Evolutionary conservation across 2,888 invertebrate species (phyloP), one percentile per base, ranked within the genome.

Genomic region (Brenthis ino): DNA sequence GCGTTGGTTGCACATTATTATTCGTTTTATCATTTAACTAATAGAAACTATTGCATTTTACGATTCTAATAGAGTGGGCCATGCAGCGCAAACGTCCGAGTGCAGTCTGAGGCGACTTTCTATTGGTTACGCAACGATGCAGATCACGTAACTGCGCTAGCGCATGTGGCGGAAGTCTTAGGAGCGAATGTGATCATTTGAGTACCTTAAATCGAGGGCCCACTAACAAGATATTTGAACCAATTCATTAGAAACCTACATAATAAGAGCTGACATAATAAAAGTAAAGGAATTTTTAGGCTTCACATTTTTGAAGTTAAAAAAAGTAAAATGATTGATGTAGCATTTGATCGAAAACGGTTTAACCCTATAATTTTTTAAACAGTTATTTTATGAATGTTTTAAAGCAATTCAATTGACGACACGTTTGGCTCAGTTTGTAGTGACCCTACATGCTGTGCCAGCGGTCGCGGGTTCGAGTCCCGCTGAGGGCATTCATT

Each of bases 71-170:
- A 83, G 81, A 83, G 80, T 82, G 77, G 79, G 83, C 84, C 86
- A 85, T 86, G 85, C 85, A 83, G 84, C 81, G 82, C 81, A 81
- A 83, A 78, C 84, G 87, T 83, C 85, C 85, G 84, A 89, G 80
- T 91, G 89, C 91, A 90, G 86, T 85, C 84, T 83, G 78, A 80
- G 78, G 83, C 83, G 87, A 91, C 92, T 93, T 93, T 92, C 92
- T 92, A 91, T 85, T 79, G 80, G 82, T 92, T 92, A 88, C 89
- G 91, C 85, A 92, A 92, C 85, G 84, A 86, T 91, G 91, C 89
- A 88, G 88, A 89, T 91, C 91, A 91, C 91, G 93, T 92, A 93
- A 92, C 89, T 86, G 86, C 86, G 87, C 85, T 85, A 84, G 77
- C 75, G 77, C 86, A 87, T 87, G 84, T 85, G 86, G 87, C 92